Evolutionary conservation across 2,888 invertebrate species (phyloP).

Genomic region (Mechanitis messenoides): DNA sequence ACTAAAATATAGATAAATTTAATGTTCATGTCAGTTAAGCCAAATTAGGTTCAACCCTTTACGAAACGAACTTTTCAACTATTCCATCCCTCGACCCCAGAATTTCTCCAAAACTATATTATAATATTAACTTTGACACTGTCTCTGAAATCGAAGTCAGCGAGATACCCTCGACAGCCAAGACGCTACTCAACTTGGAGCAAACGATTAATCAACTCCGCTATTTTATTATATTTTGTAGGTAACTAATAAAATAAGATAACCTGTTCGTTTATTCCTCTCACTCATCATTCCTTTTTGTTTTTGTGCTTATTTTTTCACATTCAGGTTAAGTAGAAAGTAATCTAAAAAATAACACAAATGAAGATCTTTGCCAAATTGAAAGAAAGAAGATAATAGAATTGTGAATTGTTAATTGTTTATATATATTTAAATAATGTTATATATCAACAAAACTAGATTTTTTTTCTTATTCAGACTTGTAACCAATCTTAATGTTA

Average conservation of each 20-base stretch:
- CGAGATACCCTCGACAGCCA: conserved; percentile 8
- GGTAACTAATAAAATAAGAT: neutral
- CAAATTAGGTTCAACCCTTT: conserved; percentile 16
- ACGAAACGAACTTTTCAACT: conserved; percentile 13
- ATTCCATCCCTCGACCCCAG: conserved; percentile 14
- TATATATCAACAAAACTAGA: no score
- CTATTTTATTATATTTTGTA: neutral
- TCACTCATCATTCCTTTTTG: neutral
- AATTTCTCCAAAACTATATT: conserved; percentile 16
- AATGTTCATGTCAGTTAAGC: conserved; percentile 12
- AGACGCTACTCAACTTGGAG: neutral
- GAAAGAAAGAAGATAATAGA: no score
- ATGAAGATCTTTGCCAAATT: no score
- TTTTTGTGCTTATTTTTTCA: neutral
- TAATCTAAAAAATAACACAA: no score
- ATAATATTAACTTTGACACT: conserved; percentile 15
- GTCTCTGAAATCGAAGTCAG: conserved; percentile 10
- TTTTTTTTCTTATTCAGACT: no score
- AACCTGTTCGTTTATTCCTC: neutral
- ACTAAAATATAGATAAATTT: conserved; percentile 11
- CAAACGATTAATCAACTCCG: neutral
- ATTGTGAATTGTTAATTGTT: no score
- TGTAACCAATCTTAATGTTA: no score
- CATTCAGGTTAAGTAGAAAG: no score
- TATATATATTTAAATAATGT: no score